phyloP scores from a whole-genome alignment of 2,797 vertebrate genomes.

The Sebastes alutus region DNA sequence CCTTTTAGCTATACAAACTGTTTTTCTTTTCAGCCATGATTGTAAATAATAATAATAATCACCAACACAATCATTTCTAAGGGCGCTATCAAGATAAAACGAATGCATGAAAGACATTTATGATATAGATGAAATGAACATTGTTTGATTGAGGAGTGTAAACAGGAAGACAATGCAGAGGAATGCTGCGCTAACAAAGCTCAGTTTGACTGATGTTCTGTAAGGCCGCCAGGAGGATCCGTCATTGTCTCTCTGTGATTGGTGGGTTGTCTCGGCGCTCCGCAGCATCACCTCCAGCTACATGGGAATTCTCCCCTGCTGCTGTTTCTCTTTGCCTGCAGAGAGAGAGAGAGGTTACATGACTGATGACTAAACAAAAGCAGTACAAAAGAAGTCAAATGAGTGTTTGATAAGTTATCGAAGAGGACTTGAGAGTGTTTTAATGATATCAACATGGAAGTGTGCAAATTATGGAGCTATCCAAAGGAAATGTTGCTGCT shows the following conservation, averaged over 20 bases:
- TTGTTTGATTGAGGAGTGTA: conserved; percentile 31
- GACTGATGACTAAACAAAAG: conserved; percentile 71
- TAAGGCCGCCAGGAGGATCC: conserved; percentile 72
- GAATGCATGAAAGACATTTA: neutral
- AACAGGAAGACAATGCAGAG: conserved; percentile 52
- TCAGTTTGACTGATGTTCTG: conserved; percentile 76
- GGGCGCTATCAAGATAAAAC: neutral
- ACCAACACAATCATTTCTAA: neutral
- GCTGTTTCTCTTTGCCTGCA: conserved; percentile 59
- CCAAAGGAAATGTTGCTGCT: neutral
- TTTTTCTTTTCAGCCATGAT: neutral
- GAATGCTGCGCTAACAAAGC: conserved; percentile 74
- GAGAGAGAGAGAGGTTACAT: conserved; percentile 51
- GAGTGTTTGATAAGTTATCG: conserved; percentile 30
- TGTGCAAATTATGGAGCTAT: neutral
- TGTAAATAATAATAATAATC: neutral
- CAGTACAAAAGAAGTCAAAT: conserved; percentile 45
- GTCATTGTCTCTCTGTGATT: conserved; percentile 74
- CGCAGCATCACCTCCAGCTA: conserved; percentile 68
- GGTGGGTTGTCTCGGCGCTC: conserved; percentile 72
- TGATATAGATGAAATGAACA: conserved; percentile 36
- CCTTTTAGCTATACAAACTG: neutral
- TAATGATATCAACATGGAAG: neutral
- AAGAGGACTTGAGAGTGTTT: neutral
- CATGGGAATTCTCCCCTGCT: conserved; percentile 75